Evolutionary conservation across 2,888 invertebrate species (phyloP), one percentile per base, ranked within the genome.

Genomic region (Venusia cambrica): DNA sequence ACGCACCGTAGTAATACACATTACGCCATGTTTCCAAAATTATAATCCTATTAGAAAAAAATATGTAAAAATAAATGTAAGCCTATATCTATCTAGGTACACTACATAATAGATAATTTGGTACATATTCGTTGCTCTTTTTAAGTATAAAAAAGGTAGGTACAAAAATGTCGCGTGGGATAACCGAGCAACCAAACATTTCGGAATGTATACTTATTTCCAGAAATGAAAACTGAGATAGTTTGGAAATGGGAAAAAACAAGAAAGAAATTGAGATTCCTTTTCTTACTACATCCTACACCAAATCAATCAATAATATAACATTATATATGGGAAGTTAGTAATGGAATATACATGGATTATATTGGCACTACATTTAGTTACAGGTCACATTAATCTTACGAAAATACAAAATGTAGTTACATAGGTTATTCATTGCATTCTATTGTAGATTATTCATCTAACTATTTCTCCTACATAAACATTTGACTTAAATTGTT

Each of bases 101-200:
- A 71, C 68, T 80, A 78, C 65, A 67, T 65, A 48, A 65, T 72
- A 73, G 68, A 74, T 67, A 80, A 76, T 85, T 87, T 87, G 87
- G 85, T 85, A 83, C 83, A 78, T 68, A 77, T 85, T 87, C 85
- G 85, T 87, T 87, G 85, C 87, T 84, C 83, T 53, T 62, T 68
- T 69, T 62, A 59, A 64, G 59, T 64, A 62, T 62, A 61, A 59
- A 62, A 65, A 41, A 40, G 31, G 27, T 42, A 40, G 31, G 27
- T 40, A 56, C 57, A 62, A 51, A 54, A 53, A 43, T 57, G 54
- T 65, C 60, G 57, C 59, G 45, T 53, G 56, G 61, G 50, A 51
- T 53, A 45, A 49, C 59, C 58, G 70, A 73, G 74, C 75, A 75
- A 77, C 71, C 55, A 55, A 75, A 74, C 54, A 69, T 62, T 61